Base-by-base conservation (phyloP, 2,113 vertebrate species). In the Patagioenas fasciata region DNA sequence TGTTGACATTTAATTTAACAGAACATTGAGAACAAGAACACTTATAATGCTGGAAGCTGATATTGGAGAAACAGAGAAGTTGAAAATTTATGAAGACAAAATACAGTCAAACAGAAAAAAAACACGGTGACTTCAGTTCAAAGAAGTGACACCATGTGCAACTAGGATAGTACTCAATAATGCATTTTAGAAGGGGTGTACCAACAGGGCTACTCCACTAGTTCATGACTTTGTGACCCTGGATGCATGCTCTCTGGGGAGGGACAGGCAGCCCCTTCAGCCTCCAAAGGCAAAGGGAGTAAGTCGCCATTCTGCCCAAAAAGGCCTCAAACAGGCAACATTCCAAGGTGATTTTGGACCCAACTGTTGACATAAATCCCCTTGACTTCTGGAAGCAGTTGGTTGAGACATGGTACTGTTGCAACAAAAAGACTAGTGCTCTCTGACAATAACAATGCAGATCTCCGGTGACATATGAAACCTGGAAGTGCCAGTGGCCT, bases 1-100 rank as follows among this genome's bases (percentile, higher is more conserved):
- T 94, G 58, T 77, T 89, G 85, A 40, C 64, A 72, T 81, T 81
- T 85, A 85, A 71, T 80, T 94, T 89, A 77, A 71, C 28, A 61
- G 58, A 81, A 85, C 47, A 50, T 17, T 77, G 58, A 85, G 62
- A 88, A 80, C 51, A 80, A 80, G 82, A 77, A 79, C 2, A 6
- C 34, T 88, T 60, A 42, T 12, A 48, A 80, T 13, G 31, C 53
- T 66, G 20, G 40, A 77, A 89, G 36, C 31, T 65, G 47, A 31
- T 81, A 80, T 29, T 17, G 71, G 60, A 80, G 47, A 54, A 86
- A 78, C 5, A 54, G 28, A 50, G 40, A 88, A 71, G 56, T 24
- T 44, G 34, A 75, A 77, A 56, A 91, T 61, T 50, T 66, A 56
- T 38, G 20, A 73, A 48, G 40, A 44, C 15, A 40, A 70, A 80